Percentiles rank a stretch among this genome's conserved stretches.
Evolutionary conservation across 1,140 invertebrate species (phyloP).

Genomic region (Temnothorax curvispinosus): DNA sequence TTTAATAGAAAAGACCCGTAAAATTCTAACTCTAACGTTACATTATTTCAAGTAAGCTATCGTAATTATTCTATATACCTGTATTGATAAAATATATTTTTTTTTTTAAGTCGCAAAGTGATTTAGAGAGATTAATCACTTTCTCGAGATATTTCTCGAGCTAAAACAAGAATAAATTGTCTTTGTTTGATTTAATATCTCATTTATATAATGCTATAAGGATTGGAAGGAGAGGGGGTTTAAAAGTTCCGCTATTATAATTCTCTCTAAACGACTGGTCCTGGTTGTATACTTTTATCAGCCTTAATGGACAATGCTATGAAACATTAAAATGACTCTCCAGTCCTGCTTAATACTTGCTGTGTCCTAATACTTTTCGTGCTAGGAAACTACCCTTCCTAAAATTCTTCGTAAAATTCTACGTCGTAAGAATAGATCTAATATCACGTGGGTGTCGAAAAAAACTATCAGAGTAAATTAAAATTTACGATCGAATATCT

Average conservation of each 20-base stretch:
- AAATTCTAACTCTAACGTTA: background rate
- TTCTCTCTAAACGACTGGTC: constrained; percentile 9
- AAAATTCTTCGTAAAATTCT: background rate
- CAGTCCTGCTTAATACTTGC: background rate
- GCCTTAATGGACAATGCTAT: background rate
- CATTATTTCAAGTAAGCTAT: background rate
- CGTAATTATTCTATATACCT: background rate
- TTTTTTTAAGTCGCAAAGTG: constrained; percentile 10
- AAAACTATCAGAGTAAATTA: background rate
- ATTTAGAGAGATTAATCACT: constrained; percentile 23
- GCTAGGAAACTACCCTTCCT: background rate
- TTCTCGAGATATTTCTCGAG: background rate
- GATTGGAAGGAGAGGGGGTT: background rate
- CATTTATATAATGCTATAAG: background rate
- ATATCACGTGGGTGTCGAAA: background rate
- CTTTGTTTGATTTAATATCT: constrained; percentile 28
- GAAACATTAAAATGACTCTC: background rate
- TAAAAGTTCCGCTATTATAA: constrained; percentile 16
- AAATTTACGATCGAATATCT: constrained; percentile 15
- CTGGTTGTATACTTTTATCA: constrained; percentile 31
- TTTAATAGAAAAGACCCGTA: constrained; percentile 7
- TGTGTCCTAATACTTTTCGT: background rate
- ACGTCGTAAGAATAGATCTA: background rate
- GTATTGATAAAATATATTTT: constrained; percentile 26
- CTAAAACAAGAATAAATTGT: background rate